Conservation (phyloP, 2,797 vertebrate genomes). For the Hypotaenidia okinawae region DNA sequence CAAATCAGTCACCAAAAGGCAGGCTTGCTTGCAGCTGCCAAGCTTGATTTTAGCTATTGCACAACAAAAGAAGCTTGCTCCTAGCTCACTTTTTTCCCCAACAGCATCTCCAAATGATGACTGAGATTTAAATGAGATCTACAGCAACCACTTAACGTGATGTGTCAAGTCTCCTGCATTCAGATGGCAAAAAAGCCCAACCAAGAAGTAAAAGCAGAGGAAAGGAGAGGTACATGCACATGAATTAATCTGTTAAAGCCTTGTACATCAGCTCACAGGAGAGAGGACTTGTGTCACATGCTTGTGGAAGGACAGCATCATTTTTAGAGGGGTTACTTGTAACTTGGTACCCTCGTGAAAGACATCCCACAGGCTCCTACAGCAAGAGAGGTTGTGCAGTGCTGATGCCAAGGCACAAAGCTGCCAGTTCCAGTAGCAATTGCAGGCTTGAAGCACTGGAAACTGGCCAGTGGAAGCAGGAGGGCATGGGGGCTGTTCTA, state of each 20-base stretch:
- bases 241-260: background rate
- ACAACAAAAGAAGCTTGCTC: background rate
- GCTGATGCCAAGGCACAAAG: background rate
- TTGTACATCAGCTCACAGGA: background rate
- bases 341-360: background rate
- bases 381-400: background rate
- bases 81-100: background rate
- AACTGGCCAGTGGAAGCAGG: background rate
- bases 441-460: background rate
- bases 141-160: background rate
- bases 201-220: background rate
- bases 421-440: background rate
- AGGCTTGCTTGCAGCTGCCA: background rate
- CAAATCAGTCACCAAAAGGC: background rate
- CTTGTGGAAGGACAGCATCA: background rate
- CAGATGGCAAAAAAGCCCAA: background rate
- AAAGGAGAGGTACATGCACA: background rate
- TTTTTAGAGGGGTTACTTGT: background rate
- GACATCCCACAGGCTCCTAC: fast-evolving
- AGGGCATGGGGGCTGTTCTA: background rate
- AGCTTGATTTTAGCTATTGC: background rate
- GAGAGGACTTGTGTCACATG: background rate
- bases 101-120: background rate
- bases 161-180: background rate
- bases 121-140: background rate